Evolutionary conservation across 2,797 vertebrate species (phyloP).

Genomic region (Chiropotes sagulatus): DNA sequence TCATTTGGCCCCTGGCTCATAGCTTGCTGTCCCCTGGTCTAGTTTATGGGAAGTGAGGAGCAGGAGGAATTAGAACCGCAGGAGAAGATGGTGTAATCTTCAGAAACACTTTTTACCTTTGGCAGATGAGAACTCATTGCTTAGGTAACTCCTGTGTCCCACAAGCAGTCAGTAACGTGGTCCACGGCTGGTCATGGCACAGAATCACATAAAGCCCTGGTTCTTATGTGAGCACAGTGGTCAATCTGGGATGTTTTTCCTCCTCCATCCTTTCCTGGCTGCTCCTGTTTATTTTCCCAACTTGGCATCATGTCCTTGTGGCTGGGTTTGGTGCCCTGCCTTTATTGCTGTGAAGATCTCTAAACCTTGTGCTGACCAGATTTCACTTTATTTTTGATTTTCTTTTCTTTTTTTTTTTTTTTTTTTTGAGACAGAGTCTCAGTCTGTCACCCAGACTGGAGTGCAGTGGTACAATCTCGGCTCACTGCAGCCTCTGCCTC

Average conservation of each 20-base stretch:
- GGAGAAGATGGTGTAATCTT: not conserved
- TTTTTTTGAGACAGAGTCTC: not conserved
- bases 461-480: not conserved
- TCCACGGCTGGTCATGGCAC: too few relatives aligned
- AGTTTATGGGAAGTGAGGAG: not conserved
- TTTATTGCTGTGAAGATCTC: not conserved
- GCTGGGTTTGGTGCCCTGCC: not conserved
- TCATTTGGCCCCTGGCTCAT: not conserved
- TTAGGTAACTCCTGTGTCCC: not conserved
- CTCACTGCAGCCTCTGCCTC: not conserved
- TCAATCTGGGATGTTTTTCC: not conserved
- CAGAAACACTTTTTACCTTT: not conserved
- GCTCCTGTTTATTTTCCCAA: not conserved
- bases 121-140: not conserved
- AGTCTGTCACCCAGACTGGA: not conserved
- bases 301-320: not conserved
- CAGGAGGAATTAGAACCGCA: not conserved
- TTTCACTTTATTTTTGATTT: not conserved
- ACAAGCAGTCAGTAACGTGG: not conserved
- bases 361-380: not conserved
- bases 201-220: not conserved
- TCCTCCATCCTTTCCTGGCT: not conserved
- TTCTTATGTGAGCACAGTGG: not conserved
- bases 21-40: not conserved
- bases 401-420: not conserved